These are phyloP conservation scores for Anoplolepis gracilipes DNA, from an alignment of 1,140 invertebrate genomes.

Conservation along the genomic window DNA sequence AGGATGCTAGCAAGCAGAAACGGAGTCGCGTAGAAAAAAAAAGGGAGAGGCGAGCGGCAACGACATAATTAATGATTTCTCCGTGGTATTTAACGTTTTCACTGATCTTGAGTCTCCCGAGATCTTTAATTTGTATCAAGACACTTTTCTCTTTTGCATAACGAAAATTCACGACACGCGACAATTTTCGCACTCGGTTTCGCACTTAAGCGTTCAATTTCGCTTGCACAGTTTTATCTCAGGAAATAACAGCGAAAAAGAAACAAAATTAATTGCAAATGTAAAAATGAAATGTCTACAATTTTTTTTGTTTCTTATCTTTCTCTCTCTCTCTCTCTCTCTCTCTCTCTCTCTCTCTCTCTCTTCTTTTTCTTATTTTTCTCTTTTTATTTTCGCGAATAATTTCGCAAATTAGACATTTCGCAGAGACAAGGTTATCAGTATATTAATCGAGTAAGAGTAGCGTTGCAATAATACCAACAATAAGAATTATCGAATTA, in stretches of 20 bases:
- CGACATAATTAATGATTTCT: constrained; percentile 84
- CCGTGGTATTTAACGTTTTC: constrained; percentile 82
- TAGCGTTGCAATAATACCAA: not conserved
- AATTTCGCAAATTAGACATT: no score
- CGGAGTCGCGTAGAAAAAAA: constrained; percentile 39
- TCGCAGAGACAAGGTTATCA: no score
- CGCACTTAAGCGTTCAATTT: not conserved
- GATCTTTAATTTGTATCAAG: constrained; percentile 72
- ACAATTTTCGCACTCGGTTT: not conserved
- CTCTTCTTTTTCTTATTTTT: no score
- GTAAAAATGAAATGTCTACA: no score
- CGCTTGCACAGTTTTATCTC: not conserved
- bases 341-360: no score
- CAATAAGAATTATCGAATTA: not conserved
- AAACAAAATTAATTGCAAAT: not conserved
- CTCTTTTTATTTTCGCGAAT: no score
- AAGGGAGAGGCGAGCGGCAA: constrained; percentile 60
- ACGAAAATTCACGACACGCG: constrained; percentile 56
- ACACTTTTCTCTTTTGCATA: constrained; percentile 70
- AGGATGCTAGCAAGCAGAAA: not conserved
- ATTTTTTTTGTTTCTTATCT: no score
- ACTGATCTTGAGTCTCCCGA: constrained; percentile 79
- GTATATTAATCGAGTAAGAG: not conserved
- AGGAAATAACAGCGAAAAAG: not conserved
- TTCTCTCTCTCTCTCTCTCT: no score